phyloP scores from a whole-genome alignment of 1,140 invertebrate species.

The Acromyrmex charruanus region DNA sequence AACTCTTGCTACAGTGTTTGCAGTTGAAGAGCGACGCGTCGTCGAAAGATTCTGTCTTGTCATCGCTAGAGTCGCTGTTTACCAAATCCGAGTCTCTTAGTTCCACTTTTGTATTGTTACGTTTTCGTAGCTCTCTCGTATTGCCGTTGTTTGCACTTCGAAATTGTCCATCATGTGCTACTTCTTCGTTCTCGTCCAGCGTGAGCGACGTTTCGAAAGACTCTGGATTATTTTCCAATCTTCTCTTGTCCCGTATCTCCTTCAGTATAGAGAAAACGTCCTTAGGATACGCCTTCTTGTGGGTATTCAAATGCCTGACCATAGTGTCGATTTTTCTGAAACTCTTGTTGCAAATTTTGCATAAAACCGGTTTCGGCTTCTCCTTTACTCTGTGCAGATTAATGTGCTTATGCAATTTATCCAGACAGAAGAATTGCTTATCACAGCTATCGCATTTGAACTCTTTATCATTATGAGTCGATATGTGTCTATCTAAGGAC shows the following conservation, averaged over 20 bases:
- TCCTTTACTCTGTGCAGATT: slow-evolving; percentile 74
- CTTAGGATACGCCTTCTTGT: slow-evolving; percentile 80
- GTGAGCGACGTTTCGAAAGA: neutral
- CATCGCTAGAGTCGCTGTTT: slow-evolving; percentile 21
- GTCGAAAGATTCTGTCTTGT: slow-evolving; percentile 11
- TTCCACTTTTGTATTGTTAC: neutral
- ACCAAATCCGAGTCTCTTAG: neutral
- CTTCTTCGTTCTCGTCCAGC: slow-evolving; percentile 12
- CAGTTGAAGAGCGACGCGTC: slow-evolving; percentile 62
- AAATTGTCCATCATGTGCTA: neutral
- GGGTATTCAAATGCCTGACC: slow-evolving; percentile 81
- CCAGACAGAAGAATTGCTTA: slow-evolving; percentile 70
- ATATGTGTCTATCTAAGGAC: slow-evolving; percentile 72
- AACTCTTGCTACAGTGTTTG: slow-evolving; percentile 71
- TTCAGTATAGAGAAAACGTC: slow-evolving; percentile 81
- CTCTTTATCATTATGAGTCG: slow-evolving; percentile 68
- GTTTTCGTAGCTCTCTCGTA: slow-evolving; percentile 35
- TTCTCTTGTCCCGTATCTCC: slow-evolving; percentile 79
- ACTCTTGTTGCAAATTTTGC: slow-evolving; percentile 81
- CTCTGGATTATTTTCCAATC: slow-evolving; percentile 68
- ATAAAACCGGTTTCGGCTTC: slow-evolving; percentile 74
- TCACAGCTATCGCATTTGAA: slow-evolving; percentile 75
- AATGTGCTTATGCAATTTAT: slow-evolving; percentile 74
- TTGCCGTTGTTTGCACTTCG: neutral
- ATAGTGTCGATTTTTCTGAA: slow-evolving; percentile 81